Evolutionary conservation across 2,113 vertebrate genomes (phyloP).

Genomic region (Mesitornis unicolor): DNA sequence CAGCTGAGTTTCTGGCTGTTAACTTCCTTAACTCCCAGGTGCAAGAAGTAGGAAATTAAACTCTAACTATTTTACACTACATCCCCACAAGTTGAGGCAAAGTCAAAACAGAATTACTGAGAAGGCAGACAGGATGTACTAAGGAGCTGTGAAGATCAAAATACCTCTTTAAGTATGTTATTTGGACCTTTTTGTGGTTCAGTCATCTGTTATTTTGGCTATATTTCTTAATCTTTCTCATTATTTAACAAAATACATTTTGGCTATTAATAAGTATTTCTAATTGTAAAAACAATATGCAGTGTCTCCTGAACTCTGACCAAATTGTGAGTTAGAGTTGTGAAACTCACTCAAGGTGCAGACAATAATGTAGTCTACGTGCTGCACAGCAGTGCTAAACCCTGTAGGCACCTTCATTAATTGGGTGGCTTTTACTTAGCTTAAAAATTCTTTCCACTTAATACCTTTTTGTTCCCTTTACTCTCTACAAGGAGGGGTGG

Average conservation of each 20-base stretch:
- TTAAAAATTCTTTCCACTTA: not conserved
- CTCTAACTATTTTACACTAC: not conserved
- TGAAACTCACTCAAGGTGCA: not conserved
- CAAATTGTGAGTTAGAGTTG: not conserved
- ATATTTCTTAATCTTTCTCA: not conserved
- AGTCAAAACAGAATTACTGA: not conserved
- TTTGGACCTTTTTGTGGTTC: not conserved
- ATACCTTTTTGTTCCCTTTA: not conserved
- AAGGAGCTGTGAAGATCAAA: not conserved
- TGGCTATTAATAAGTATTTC: not conserved
- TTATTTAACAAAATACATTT: not conserved
- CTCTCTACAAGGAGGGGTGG: not conserved
- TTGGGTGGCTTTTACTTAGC: not conserved
- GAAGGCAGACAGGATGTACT: not conserved
- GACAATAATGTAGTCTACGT: not conserved
- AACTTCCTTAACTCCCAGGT: not conserved
- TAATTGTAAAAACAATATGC: not conserved
- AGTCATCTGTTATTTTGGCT: not conserved
- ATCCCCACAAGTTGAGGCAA: not conserved
- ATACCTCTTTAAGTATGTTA: no score
- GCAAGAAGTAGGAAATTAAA: not conserved
- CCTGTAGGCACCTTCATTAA: not conserved
- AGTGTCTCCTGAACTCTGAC: rapidly evolving
- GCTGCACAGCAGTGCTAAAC: not conserved
- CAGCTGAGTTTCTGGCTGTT: not conserved